phyloP scores from a whole-genome alignment of 2,888 invertebrate genomes.

The Spicauda simplicius region DNA sequence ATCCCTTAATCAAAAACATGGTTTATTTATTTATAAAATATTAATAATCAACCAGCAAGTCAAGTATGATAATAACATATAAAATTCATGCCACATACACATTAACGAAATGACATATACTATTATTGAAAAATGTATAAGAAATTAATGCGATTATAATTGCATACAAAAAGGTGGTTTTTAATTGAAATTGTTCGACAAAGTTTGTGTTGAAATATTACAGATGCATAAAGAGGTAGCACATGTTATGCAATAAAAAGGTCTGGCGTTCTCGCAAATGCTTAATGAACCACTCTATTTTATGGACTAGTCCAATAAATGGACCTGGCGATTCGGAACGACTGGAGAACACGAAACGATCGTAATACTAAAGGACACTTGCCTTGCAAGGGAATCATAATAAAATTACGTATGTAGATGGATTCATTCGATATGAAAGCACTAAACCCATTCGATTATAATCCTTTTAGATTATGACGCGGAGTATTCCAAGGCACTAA shows the following conservation, averaged over 20 bases:
- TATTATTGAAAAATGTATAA: constrained; percentile 26
- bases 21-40: too few species aligned
- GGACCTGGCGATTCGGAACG: constrained; percentile 60
- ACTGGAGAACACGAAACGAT: constrained; percentile 57
- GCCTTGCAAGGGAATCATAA: constrained; percentile 61
- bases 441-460: constrained; percentile 50
- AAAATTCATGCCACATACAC: constrained; percentile 17
- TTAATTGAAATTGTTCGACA: constrained; percentile 57
- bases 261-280: constrained; percentile 57
- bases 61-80: constrained; percentile 17
- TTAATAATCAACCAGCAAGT: background rate
- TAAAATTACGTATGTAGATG: constrained; percentile 73
- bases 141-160: constrained; percentile 39
- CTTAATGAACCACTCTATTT: constrained; percentile 76
- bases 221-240: constrained; percentile 54
- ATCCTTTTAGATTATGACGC: constrained; percentile 51
- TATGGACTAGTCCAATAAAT: constrained; percentile 74
- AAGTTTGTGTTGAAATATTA: constrained; percentile 58
- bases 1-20: too few species aligned
- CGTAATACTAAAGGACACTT: constrained; percentile 76
- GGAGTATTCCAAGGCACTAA: constrained; percentile 53
- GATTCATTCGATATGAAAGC: constrained; percentile 55
- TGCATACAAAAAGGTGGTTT: constrained; percentile 45
- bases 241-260: constrained; percentile 72
- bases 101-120: constrained; percentile 14